Evolutionary conservation across 2,113 vertebrate genomes (phyloP), one percentile per base, ranked within the genome.

Genomic region (Ophthalmotilapia sp.): DNA sequence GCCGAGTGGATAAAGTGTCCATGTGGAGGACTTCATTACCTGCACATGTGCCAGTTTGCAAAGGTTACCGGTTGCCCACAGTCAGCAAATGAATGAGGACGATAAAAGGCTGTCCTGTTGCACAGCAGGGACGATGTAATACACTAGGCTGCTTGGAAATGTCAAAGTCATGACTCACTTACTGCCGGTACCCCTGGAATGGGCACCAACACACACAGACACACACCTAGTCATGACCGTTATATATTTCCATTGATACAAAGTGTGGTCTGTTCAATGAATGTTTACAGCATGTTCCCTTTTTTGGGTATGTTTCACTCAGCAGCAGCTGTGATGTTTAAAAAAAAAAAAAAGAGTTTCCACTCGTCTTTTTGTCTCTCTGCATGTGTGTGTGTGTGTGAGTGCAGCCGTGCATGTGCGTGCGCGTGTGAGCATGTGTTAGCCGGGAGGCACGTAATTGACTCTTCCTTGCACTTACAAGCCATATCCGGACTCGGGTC

Each of bases 401-500:
- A 29, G 26, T 29, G 51, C 80, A 73, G 58, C 33, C 3, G 9
- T 62, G 29, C 21, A 23, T 49, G 80, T 4, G n/a, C 70, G 80
- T 11, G 36, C 38, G 77, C 5, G 21, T 82, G 83, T 80, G 68
- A 83, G 80, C 86, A 83, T 73, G 53, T 51, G 49, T 51, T 45
- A 45, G 89, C 85, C 75, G 47, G 87, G 68, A 90, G 90, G 91
- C 86, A 86, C 81, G 89, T 95, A 94, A 95, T 93, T 89, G 93
- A 91, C 90, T 93, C 91, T 85, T 79, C 88, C 82, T 92, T 93
- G 92, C 89, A 89, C 95, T 93, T 96, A 93, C 92, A 93, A 93
- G 87, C 88, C 90, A 91, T 93, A 94, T 96, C 94, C 93, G 93
- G 95, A 92, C 91, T 95, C 85, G 29, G 89, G 90, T 95, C 95